phyloP scores from a whole-genome alignment of 2,888 invertebrate genomes.

The Drosophila dives region DNA sequence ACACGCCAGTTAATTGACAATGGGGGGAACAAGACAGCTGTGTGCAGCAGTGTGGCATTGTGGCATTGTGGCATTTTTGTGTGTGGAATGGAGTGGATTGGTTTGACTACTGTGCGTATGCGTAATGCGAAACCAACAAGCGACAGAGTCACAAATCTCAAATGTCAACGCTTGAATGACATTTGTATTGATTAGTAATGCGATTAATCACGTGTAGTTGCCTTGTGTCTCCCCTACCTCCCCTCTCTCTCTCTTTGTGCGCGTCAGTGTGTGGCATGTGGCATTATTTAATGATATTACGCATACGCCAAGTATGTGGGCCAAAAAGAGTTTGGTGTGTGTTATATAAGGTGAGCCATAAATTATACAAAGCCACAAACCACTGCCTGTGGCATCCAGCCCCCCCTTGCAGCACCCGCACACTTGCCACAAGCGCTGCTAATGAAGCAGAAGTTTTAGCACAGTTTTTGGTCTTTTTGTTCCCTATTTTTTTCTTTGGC shows the following conservation, averaged over 20 bases:
- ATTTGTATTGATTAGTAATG: slow-evolving; percentile 78
- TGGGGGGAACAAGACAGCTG: slow-evolving; percentile 9
- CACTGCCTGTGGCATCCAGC: slow-evolving; percentile 40
- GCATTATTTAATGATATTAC: slow-evolving; percentile 68
- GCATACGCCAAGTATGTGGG: slow-evolving; percentile 57
- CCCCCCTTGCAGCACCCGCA: background rate
- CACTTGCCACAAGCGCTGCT: slow-evolving; percentile 31
- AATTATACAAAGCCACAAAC: slow-evolving; percentile 42
- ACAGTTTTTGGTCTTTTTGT: slow-evolving; percentile 10
- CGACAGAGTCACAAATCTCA: slow-evolving; percentile 70
- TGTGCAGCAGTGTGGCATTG: background rate
- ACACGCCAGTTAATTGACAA: slow-evolving; percentile 74
- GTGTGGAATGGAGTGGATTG: slow-evolving; percentile 3
- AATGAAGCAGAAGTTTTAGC: slow-evolving; percentile 47
- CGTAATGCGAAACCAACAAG: slow-evolving; percentile 61
- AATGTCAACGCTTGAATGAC: slow-evolving; percentile 74
- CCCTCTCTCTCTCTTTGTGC: slow-evolving; percentile 3
- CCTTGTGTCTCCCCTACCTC: slow-evolving; percentile 15
- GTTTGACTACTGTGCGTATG: slow-evolving; percentile 72
- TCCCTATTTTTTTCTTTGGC: background rate
- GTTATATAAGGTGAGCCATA: slow-evolving; percentile 51
- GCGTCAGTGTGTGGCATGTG: slow-evolving; percentile 51
- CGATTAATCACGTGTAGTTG: slow-evolving; percentile 69
- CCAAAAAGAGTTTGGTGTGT: slow-evolving; percentile 46
- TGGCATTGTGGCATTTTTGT: slow-evolving; percentile 7